phyloP scores from a whole-genome alignment of 2,113 vertebrate species.

The Protobothrops flavoviridis region DNA sequence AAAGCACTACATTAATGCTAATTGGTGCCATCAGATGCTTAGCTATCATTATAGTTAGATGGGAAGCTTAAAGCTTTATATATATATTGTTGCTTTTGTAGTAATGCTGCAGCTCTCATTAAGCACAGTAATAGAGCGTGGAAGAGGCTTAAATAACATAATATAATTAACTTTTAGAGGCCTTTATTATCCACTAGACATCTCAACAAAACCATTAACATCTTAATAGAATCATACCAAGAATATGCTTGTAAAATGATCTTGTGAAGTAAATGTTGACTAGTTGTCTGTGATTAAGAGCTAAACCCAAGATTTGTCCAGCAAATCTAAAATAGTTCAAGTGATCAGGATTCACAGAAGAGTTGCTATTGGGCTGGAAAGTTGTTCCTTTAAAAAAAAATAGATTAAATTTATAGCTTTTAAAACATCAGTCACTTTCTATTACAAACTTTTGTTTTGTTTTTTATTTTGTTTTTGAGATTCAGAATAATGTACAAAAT shows the following conservation, averaged over 20 bases:
- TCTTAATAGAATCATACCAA: constrained; percentile 76
- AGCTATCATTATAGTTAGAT: background rate
- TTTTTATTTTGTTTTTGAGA: background rate
- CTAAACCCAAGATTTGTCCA: constrained; percentile 93
- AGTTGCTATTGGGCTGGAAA: constrained; percentile 98
- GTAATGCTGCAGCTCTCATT: background rate
- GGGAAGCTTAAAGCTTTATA: background rate
- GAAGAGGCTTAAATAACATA: background rate
- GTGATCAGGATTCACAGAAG: constrained; percentile 97
- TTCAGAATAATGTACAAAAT: background rate
- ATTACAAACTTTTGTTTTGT: background rate
- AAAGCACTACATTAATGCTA: background rate
- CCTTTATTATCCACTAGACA: background rate
- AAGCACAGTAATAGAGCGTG: background rate
- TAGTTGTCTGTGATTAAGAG: constrained; percentile 92
- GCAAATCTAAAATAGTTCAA: constrained; percentile 96
- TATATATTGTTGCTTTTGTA: background rate
- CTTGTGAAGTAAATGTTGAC: constrained; percentile 99
- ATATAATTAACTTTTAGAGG: background rate
- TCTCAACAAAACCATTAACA: background rate
- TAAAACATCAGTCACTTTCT: background rate
- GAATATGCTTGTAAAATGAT: constrained; percentile 99
- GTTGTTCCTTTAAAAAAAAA: constrained; percentile 83
- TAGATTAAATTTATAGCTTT: background rate
- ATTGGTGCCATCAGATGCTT: background rate